Evolutionary conservation across 2,888 invertebrate genomes (phyloP).

Genomic region (Platycheirus albimanus): DNA sequence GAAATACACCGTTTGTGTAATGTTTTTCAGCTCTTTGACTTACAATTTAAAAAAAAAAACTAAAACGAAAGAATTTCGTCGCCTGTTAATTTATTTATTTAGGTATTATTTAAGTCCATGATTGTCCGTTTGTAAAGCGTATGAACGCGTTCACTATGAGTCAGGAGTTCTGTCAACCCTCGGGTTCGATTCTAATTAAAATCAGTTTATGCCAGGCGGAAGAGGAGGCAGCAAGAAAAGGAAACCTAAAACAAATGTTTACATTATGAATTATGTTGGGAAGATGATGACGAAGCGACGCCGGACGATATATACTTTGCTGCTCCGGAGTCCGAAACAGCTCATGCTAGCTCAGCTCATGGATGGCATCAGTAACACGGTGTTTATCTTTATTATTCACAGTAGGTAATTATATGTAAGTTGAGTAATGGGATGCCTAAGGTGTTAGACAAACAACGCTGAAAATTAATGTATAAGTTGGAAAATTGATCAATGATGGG

Average conservation of each 20-base stretch:
- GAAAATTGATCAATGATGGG: background rate
- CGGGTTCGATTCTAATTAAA: conserved; percentile 33
- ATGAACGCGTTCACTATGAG: background rate
- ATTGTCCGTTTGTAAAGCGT: too few species aligned
- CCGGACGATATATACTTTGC: conserved; percentile 24
- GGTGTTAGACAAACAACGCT: conserved; percentile 26
- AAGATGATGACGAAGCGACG: too few species aligned
- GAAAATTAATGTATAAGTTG: background rate
- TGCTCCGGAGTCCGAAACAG: too few species aligned
- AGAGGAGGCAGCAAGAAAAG: background rate
- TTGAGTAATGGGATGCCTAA: conserved; percentile 12
- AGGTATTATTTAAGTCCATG: conserved; percentile 8
- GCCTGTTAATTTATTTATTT: conserved; percentile 3
- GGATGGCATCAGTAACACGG: background rate
- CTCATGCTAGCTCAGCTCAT: too few species aligned
- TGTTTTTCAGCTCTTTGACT: background rate
- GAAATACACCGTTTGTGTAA: background rate
- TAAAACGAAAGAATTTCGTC: background rate
- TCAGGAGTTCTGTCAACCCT: background rate
- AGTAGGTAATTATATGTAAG: conserved; percentile 18
- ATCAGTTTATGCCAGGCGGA: background rate
- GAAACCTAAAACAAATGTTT: conserved; percentile 24
- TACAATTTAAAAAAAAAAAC: background rate
- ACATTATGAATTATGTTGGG: conserved; percentile 30
- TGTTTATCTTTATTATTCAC: background rate